Conservation (phyloP, 2,888 invertebrate genomes). For the Congeria kusceri region DNA sequence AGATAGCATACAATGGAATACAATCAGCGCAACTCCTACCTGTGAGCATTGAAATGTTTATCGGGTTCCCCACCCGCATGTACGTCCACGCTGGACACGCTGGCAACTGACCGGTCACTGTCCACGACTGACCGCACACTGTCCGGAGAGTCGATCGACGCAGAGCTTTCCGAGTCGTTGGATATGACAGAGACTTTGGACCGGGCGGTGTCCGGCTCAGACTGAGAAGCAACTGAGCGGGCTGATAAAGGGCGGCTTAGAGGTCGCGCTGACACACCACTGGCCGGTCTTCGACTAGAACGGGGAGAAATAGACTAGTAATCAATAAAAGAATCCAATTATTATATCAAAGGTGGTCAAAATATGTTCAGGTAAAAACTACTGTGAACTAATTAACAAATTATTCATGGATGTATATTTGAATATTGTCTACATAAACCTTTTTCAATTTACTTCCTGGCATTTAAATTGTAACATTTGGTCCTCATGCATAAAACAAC, state of each 20-base stretch:
- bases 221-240: constrained; percentile 44
- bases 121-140: constrained; percentile 49
- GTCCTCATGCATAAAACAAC: too few relatives aligned
- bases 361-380: too few relatives aligned
- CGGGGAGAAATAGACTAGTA: neutral
- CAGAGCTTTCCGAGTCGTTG: constrained; percentile 29
- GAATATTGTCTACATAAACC: too few relatives aligned
- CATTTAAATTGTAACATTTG: too few relatives aligned
- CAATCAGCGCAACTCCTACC: too few relatives aligned
- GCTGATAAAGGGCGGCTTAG: constrained; percentile 54
- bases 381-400: too few relatives aligned
- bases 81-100: constrained; percentile 55
- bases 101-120: constrained; percentile 54
- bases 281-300: constrained; percentile 64
- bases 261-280: constrained; percentile 48
- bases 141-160: constrained; percentile 33
- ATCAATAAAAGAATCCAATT: too few relatives aligned
- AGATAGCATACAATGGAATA: too few relatives aligned
- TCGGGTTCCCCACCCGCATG: constrained; percentile 41
- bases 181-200: constrained; percentile 23
- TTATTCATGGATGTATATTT: too few relatives aligned
- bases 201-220: constrained; percentile 29
- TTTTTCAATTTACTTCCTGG: too few relatives aligned
- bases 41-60: constrained; percentile 39
- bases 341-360: too few relatives aligned